Evolutionary conservation across 2,888 invertebrate species (phyloP), one percentile per base, ranked within the genome.

Genomic region (Didymodactylos carnosus): DNA sequence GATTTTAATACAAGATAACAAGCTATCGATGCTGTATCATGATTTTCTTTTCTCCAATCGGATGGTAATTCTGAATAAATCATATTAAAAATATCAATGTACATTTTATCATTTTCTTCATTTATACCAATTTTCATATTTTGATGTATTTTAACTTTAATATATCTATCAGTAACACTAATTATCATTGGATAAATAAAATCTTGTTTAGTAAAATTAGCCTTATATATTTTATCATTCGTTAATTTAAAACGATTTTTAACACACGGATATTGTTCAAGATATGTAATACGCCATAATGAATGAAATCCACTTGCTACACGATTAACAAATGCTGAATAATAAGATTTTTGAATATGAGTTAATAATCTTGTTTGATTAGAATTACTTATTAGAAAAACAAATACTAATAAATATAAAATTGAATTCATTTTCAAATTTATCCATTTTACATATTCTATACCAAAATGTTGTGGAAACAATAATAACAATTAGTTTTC

Each of bases 201-300:
- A 35, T 62, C 62, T 0, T 29, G 35, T 13, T 19, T n/a, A n/a
- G 29, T 35, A 35, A 35, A 62, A 62, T 62, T 16, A n/a, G n/a
- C n/a, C n/a, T n/a, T n/a, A n/a, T n/a, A n/a, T n/a, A n/a, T 35
- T 19, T 8, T 5, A 10, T 3, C 10, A 14, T 35, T 62, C 19
- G 62, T 62, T 62, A 62, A 62, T 62, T 62, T 62, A n/a, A 62
- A 62, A 62, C 62, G 62, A 62, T 62, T 62, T 35, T 35, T 62
- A 19, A n/a, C 35, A 62, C 7, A 35, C 11, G 62, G 62, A 19
- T 62, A 35, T 62, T n/a, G 19, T n/a, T 16, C 19, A 8, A 62
- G 29, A 35, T n/a, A 35, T 35, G 10, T 19, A n/a, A n/a, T 1
- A 29, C 62, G 29, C 62, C 62, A 62, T 35, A 35, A n/a, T n/a